These are phyloP conservation scores for Sarotherodon lohbergeri DNA, from an alignment of 2,113 vertebrate species.

Conservation along the genomic window DNA sequence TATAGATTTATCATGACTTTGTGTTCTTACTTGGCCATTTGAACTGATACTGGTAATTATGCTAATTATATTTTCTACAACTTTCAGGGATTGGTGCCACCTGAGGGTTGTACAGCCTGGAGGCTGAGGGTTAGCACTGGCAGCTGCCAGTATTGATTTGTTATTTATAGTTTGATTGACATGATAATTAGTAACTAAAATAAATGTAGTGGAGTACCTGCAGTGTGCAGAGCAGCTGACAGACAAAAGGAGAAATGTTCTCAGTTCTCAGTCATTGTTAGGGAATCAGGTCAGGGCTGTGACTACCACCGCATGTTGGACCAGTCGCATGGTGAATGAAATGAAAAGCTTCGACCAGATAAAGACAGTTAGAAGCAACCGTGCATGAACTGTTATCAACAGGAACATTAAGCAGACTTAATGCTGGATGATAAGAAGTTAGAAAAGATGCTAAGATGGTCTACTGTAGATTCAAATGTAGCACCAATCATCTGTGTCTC, in stretches of 20 bases:
- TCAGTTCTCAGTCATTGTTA: neutral
- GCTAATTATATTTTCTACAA: neutral
- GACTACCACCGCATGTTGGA: rapidly evolving
- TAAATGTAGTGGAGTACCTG: neutral
- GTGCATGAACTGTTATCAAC: neutral
- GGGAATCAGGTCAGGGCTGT: neutral
- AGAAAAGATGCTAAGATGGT: neutral
- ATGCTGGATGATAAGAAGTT: neutral
- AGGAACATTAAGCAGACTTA: neutral
- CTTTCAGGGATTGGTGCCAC: neutral
- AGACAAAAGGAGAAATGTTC: neutral
- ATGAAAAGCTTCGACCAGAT: neutral
- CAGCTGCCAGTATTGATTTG: neutral
- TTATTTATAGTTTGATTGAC: neutral
- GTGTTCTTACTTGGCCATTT: neutral
- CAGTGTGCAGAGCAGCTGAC: neutral
- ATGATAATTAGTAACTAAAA: neutral
- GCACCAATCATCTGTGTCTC: neutral
- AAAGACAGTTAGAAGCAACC: neutral
- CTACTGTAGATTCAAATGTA: neutral
- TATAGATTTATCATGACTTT: neutral
- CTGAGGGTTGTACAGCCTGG: neutral
- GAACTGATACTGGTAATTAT: neutral
- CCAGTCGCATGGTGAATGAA: neutral
- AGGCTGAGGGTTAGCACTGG: neutral